These are phyloP conservation scores for Mesocricetus auratus DNA, from an alignment of 2,113 vertebrate genomes.

Conservation along the genomic window DNA sequence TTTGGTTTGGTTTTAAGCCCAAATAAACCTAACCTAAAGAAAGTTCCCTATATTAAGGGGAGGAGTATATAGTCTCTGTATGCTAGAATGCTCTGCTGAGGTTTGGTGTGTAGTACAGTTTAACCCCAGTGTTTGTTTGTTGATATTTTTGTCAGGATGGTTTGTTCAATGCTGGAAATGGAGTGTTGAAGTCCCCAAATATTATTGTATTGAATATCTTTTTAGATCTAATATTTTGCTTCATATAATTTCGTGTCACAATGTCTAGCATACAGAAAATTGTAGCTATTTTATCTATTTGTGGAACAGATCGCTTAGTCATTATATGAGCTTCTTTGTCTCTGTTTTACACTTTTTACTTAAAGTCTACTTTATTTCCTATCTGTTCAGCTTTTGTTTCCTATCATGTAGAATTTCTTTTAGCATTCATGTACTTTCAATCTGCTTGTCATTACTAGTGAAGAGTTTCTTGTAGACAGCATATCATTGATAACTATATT, in stretches of 20 bases:
- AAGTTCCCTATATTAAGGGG: background rate
- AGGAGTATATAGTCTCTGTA: background rate
- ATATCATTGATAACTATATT: background rate
- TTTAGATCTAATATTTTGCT: background rate
- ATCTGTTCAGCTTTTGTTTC: background rate
- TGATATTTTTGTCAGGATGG: background rate
- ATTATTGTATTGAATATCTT: background rate
- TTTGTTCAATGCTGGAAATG: background rate
- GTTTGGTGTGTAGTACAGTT: background rate
- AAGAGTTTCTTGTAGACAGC: background rate
- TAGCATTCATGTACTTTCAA: background rate
- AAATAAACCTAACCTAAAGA: background rate
- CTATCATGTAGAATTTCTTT: background rate
- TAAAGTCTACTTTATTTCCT: background rate
- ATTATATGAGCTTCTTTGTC: background rate
- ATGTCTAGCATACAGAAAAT: background rate
- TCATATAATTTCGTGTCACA: background rate
- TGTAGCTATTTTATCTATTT: background rate
- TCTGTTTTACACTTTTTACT: background rate
- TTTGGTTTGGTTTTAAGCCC: background rate
- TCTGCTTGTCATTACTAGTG: background rate
- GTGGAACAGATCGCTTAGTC: background rate
- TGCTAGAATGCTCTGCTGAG: background rate
- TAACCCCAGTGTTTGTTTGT: background rate
- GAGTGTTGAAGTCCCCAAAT: background rate